These are phyloP conservation scores for Drosophila tani DNA, from an alignment of 1,140 invertebrate species.

Conservation along the genomic window DNA sequence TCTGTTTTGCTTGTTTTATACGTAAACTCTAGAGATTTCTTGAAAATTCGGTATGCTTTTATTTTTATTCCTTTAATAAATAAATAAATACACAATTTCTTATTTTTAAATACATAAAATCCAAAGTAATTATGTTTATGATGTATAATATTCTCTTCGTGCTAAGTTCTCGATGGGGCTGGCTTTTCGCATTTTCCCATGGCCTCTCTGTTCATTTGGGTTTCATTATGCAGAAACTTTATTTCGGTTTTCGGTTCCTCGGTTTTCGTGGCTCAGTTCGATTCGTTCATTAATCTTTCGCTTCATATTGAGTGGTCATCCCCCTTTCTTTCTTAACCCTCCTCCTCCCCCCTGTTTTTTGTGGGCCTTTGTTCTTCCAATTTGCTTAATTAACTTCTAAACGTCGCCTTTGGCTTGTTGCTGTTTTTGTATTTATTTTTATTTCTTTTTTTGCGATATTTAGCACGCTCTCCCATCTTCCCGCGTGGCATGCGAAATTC, in stretches of 20 bases:
- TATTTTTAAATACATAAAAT: background rate
- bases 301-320: constrained; percentile 43
- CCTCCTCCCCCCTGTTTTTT: background rate
- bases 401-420: constrained; percentile 73
- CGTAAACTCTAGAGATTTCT: background rate
- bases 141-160: background rate
- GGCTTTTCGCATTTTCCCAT: constrained; percentile 37
- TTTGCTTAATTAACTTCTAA: constrained; percentile 82
- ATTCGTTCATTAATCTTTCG: constrained; percentile 70
- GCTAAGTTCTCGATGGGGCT: background rate
- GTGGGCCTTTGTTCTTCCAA: constrained; percentile 64
- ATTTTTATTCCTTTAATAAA: too few relatives aligned
- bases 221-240: constrained; percentile 25
- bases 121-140: background rate
- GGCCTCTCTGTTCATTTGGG: constrained; percentile 6
- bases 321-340: constrained; percentile 14
- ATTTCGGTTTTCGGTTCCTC: constrained; percentile 15
- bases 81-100: background rate
- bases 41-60: too few relatives aligned
- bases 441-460: constrained; percentile 17
- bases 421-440: constrained; percentile 18
- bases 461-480: constrained; percentile 12
- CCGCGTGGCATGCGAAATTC: constrained; percentile 56
- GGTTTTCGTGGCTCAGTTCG: constrained; percentile 20
- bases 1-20: constrained; percentile 51